Evolutionary conservation across 2,888 invertebrate genomes (phyloP), one percentile per base, ranked within the genome.

Genomic region (Drosophila bunnanda): DNA sequence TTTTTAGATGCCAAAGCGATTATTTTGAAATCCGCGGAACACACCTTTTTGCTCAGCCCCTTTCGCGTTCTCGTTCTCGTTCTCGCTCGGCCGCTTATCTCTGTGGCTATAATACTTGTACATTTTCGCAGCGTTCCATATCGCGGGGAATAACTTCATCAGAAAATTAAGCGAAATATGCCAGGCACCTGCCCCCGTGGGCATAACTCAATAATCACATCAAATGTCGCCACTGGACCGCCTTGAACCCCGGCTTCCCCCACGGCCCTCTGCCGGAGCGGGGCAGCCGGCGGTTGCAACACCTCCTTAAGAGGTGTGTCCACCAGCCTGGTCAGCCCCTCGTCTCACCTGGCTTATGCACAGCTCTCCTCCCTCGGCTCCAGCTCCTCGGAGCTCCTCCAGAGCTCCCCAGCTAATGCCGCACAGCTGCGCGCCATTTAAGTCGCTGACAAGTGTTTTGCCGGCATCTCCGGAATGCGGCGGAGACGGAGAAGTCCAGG

Each of bases 161-260:
- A 77, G 79, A 76, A 76, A 83, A 83, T 88, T 88, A 88, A 88
- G 70, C 69, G 77, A 88, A 88, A 77, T 82, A 83, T 83, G 80
- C 74, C 64, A 77, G 61, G 87, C 89, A 80, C 84, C 79, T 83
- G 89, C 87, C 80, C 75, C 88, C 82, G 86, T 83, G 89, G 87
- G 89, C 83, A 83, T 83, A 83, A 86, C 83, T 83, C 89, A 88
- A 83, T 83, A 83, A 83, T 88, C 83, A 86, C 89, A 83, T 80
- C 82, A 88, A 88, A 83, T 83, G 83, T 88, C 83, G 82, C 76
- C 68, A 80, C 84, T 75, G 72, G 68, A 69, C 65, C 55, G 54
- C 58, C 60, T 44, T 36, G 61, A 28, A 34, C 60, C 43, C 44
- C 50, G 34, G 20, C 15, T 8, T 39, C n/a, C 34, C 25, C 28